Evolutionary conservation across 2,113 vertebrate species (phyloP).

Genomic region (Merops nubicus): DNA sequence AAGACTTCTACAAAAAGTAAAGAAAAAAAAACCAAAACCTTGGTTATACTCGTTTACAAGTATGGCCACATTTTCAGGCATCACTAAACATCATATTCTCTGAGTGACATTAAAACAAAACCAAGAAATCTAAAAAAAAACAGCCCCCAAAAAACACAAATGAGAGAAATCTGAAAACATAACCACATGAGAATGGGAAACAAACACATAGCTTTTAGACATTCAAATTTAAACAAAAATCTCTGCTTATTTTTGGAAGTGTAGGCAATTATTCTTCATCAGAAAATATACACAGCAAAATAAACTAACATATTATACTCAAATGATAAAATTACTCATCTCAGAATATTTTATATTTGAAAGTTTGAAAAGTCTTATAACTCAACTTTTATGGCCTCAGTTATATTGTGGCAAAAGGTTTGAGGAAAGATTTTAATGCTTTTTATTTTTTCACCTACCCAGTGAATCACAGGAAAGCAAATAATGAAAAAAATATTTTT

Average conservation of each 20-base stretch:
- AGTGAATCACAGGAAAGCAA: neutral
- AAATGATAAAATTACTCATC: neutral
- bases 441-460: neutral
- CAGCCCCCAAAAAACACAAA: neutral
- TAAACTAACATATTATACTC: neutral
- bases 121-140: neutral
- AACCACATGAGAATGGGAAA: neutral
- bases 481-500: neutral
- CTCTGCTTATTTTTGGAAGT: neutral
- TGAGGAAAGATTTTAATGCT: neutral
- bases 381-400: neutral
- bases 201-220: rapidly evolving
- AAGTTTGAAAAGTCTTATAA: neutral
- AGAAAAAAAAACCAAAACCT: neutral
- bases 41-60: neutral
- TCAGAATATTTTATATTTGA: neutral
- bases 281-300: neutral
- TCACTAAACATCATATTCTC: neutral
- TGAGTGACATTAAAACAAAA: neutral
- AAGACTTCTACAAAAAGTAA: neutral
- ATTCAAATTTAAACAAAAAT: neutral
- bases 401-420: neutral
- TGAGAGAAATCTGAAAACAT: neutral
- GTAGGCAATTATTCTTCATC: neutral
- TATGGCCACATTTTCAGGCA: neutral